Base-by-base conservation (phyloP, 2,888 invertebrate genomes). In the Branchipolynoe longqiensis region DNA sequence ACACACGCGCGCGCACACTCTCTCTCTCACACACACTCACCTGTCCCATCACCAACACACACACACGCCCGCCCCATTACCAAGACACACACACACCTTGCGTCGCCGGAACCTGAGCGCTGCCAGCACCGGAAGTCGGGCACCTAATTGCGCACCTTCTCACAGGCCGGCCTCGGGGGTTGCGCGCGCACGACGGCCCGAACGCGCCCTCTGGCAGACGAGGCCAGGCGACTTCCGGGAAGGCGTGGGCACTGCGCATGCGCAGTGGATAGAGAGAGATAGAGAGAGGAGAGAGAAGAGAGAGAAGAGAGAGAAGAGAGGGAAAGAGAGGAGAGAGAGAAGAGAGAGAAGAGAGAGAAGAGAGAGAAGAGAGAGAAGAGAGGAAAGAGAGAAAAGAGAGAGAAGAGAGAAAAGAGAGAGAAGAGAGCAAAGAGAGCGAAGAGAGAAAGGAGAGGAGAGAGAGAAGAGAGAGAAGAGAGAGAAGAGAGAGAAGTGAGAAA, bases 91-190 rank as follows among this genome's bases (percentile, higher is more conserved):
- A n/a, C n/a, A n/a, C n/a, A n/a, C n/a, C n/a, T n/a, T n/a, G n/a
- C n/a, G n/a, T n/a, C n/a, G n/a, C n/a, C n/a, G n/a, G 18, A 8
- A 36, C 69, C 69, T 48, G 48, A 33, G 28, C 62, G 62, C 31
- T 31, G 28, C 62, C 31, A 62, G 62, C 62, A 31, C 62, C 58
- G 62, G 31, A 62, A 62, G 31, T 31, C 31, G 31, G 62, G 28
- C 25, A 14, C 62, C 38, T 69, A 69, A 69, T 69, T 69, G 69
- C 69, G n/a, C 69, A 69, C 36, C 25, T 69, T 69, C 38, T 38
- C 38, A 14, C n/a, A 22, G 8, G 36, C 69, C 22, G 2, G 14
- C 36, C 12, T 22, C 36, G 22, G 69, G 38, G 22, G 69, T 18
- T 48, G 8, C 48, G 33, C 38, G 38, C 36, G 22, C 36, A 14